Evolutionary conservation across 2,113 vertebrate genomes (phyloP).

Genomic region (Petrocephalus microphthalmus): DNA sequence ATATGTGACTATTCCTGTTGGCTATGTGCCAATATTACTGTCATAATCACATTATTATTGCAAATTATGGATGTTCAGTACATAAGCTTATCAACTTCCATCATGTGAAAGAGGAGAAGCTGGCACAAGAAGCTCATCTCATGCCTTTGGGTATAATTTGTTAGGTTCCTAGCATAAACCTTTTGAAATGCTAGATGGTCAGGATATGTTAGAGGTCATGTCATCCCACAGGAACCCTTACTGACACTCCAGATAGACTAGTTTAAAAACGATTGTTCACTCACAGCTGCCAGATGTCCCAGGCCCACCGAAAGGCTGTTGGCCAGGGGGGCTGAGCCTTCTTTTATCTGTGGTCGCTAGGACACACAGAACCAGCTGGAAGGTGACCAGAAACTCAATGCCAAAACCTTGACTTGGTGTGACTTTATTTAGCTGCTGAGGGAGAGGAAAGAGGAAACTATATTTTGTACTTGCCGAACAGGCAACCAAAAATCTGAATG

Average conservation of each 20-base stretch:
- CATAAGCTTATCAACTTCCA: not conserved
- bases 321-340: constrained; percentile 63
- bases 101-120: not conserved
- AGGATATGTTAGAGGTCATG: not conserved
- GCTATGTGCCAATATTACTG: not conserved
- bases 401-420: constrained; percentile 64
- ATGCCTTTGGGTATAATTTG: not conserved
- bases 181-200: not conserved
- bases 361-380: constrained; percentile 74
- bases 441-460: not conserved
- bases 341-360: constrained; percentile 69
- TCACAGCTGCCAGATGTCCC: constrained; percentile 74
- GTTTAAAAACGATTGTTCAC: constrained; percentile 24
- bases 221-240: not conserved
- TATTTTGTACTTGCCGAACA: not conserved
- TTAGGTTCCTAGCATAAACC: not conserved
- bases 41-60: not conserved
- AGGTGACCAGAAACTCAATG: constrained; percentile 68
- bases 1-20: not conserved
- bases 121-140: not conserved
- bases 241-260: not conserved
- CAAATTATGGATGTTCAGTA: not conserved
- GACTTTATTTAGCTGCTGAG: constrained; percentile 49
- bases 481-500: not conserved
- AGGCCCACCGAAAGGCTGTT: constrained; percentile 67